Percentiles rank a stretch among this genome's conserved stretches.
Evolutionary conservation across 2,113 vertebrate genomes (phyloP).

Genomic region (Rhodinocichla rosea): DNA sequence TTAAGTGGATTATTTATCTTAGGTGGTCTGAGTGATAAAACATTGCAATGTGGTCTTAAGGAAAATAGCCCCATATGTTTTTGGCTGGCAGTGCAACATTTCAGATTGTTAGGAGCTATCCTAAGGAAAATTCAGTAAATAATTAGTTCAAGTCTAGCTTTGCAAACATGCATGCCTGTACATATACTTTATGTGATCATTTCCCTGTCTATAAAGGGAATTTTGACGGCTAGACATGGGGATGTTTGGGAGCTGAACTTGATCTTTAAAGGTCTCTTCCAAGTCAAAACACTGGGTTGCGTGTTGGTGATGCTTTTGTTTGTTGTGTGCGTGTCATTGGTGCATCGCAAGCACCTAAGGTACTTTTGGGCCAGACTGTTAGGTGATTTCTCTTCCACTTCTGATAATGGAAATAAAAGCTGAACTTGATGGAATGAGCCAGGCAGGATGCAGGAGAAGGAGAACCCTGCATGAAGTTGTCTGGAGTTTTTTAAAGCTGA

Average conservation of each 20-base stretch:
- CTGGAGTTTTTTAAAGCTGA: not conserved
- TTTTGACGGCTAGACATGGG: not conserved
- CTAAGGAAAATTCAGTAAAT: not conserved
- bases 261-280: not conserved
- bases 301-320: not conserved
- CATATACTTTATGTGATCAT: accelerated
- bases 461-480: not conserved
- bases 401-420: not conserved
- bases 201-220: not conserved
- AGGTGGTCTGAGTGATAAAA: not conserved
- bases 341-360: not conserved
- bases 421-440: not conserved
- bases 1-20: not conserved
- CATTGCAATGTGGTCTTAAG: not conserved
- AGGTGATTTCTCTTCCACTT: not conserved
- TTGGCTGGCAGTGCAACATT: not conserved
- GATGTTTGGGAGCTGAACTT: not conserved
- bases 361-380: not conserved
- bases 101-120: not conserved
- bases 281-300: not conserved
- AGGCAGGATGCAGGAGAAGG: not conserved
- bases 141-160: not conserved
- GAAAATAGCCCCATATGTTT: not conserved
- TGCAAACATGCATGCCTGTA: not conserved
- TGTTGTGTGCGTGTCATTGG: not conserved